Evolutionary conservation across 1,140 invertebrate genomes (phyloP).

Genomic region (Sminthurides bifidus): DNA sequence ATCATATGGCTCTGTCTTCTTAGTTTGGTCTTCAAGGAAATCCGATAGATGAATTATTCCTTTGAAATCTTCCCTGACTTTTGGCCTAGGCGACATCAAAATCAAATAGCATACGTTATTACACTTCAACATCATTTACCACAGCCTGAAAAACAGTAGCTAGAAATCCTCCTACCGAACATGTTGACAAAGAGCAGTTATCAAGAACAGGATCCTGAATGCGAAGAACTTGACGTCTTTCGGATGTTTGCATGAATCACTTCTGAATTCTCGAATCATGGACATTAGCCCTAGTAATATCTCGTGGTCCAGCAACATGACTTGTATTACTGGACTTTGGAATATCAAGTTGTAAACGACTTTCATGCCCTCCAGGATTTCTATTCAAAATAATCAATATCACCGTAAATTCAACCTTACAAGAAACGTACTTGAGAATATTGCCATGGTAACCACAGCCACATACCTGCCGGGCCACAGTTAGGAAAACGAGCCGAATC

Average conservation of each 20-base stretch:
- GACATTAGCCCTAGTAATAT: constrained; percentile 61
- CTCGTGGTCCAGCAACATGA: constrained; percentile 54
- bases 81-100: constrained; percentile 41
- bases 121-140: not conserved
- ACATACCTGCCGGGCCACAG: constrained; percentile 8
- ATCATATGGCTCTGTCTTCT: constrained; percentile 36
- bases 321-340: constrained; percentile 58
- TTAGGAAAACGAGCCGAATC: constrained; percentile 9
- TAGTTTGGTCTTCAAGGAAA: constrained; percentile 60
- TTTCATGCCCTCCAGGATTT: constrained; percentile 62
- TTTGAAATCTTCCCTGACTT: constrained; percentile 62
- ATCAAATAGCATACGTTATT: not conserved
- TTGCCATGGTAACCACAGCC: not conserved
- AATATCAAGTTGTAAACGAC: constrained; percentile 79
- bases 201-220: constrained; percentile 73
- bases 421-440: not conserved
- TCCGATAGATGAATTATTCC: constrained; percentile 68
- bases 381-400: not conserved
- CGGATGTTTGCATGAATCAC: constrained; percentile 44
- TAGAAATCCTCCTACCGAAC: constrained; percentile 39
- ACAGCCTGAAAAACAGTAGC: not conserved
- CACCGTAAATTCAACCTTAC: not conserved
- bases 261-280: constrained; percentile 54
- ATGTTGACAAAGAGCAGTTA: constrained; percentile 64
- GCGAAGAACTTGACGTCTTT: constrained; percentile 77